Evolutionary conservation across 2,797 vertebrate species (phyloP).

Genomic region (Acanthurus lineatus): DNA sequence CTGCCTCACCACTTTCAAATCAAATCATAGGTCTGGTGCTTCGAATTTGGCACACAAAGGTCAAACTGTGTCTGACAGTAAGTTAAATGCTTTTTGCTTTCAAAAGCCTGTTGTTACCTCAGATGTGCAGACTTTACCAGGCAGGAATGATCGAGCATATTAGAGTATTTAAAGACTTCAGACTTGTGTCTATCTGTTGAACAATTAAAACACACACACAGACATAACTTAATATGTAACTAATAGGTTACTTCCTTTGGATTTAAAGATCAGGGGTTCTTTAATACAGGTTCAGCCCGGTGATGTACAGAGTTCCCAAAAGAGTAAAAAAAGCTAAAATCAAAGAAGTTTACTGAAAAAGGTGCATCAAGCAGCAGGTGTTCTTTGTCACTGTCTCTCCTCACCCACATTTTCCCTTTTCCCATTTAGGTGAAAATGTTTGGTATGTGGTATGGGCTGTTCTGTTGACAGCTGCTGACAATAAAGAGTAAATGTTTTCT

Average conservation of each 20-base stretch:
- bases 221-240: neutral
- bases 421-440: slow-evolving; percentile 20
- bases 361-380: slow-evolving; percentile 24
- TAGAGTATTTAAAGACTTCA: neutral
- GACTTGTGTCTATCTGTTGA: neutral
- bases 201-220: too few species aligned
- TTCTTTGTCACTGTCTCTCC: neutral
- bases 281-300: neutral
- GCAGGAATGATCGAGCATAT: neutral
- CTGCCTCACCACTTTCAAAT: slow-evolving; percentile 43
- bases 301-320: neutral
- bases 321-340: neutral
- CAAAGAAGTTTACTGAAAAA: neutral
- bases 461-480: slow-evolving; percentile 20
- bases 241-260: neutral
- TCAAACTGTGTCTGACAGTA: slow-evolving; percentile 2
- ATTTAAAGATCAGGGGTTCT: neutral
- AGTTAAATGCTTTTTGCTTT: neutral
- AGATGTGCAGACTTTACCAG: neutral
- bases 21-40: slow-evolving; percentile 37
- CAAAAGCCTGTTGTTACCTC: neutral
- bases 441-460: slow-evolving; percentile 16
- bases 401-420: slow-evolving; percentile 17
- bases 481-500: slow-evolving; percentile 1
- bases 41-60: slow-evolving; percentile 15